phyloP scores from a whole-genome alignment of 2,113 vertebrate species.

The Clupea harengus region DNA sequence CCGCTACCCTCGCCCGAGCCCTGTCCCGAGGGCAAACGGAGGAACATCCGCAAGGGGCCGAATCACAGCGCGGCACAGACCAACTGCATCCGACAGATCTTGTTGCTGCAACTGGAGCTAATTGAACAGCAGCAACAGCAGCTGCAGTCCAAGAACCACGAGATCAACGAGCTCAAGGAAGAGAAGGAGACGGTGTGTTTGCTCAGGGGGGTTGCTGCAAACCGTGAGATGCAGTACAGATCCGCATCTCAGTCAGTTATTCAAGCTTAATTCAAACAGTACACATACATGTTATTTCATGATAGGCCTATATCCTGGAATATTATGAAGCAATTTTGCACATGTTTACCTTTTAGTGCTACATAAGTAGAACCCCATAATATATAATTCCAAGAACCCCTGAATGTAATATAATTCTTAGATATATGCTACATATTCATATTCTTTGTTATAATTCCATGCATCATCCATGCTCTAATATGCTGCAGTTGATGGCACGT shows the following conservation, averaged over 20 bases:
- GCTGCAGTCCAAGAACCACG: constrained; percentile 79
- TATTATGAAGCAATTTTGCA: background rate
- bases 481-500: constrained; percentile 77
- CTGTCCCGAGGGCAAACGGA: constrained; percentile 69
- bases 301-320: background rate
- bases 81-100: constrained; percentile 80
- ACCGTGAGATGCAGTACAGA: background rate
- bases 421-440: too few species aligned
- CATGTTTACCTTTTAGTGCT: background rate
- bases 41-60: constrained; percentile 66
- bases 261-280: too few species aligned
- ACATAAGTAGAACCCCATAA: background rate
- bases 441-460: background rate
- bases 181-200: constrained; percentile 78
- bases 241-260: background rate
- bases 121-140: constrained; percentile 85
- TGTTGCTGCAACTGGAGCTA: constrained; percentile 81
- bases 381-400: background rate
- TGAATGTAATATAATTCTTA: too few species aligned
- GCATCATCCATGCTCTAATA: background rate
- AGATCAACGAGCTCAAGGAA: constrained; percentile 80
- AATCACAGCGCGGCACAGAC: constrained; percentile 72
- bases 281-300: background rate
- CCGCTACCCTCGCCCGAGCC: constrained; percentile 54
- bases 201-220: background rate